Percentiles rank a stretch among this genome's conserved stretches.
phyloP scores from a whole-genome alignment of 1,140 invertebrate genomes.

The Trinorchestia longiramus region DNA sequence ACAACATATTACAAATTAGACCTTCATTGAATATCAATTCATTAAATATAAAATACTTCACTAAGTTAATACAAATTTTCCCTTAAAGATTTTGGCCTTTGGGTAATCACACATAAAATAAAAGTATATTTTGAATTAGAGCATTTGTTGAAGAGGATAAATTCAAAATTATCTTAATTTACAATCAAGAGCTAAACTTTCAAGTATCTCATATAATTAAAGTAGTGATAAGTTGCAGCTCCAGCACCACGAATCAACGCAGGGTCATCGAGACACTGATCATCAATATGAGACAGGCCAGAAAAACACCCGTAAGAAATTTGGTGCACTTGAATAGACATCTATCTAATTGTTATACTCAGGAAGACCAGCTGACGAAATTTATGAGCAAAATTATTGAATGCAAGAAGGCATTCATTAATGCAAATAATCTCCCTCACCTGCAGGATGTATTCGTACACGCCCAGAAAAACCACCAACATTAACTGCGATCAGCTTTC shows the following conservation, averaged over 20 bases:
- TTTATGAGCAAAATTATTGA: neutral
- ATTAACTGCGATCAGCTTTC: neutral
- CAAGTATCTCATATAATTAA: neutral
- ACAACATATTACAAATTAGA: neutral
- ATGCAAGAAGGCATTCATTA: neutral
- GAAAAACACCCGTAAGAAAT: neutral
- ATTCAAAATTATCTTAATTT: neutral
- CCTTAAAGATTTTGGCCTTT: neutral
- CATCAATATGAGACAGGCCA: neutral
- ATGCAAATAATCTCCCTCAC: neutral
- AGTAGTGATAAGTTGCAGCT: neutral
- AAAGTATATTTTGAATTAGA: neutral
- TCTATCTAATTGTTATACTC: neutral
- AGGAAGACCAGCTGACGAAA: neutral
- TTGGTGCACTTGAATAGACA: neutral
- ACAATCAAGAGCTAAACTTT: neutral
- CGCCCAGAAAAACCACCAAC: neutral
- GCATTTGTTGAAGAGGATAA: neutral
- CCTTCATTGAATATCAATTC: neutral
- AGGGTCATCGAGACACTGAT: neutral
- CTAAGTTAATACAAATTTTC: neutral
- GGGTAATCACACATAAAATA: neutral
- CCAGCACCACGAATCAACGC: neutral
- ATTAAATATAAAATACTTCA: neutral
- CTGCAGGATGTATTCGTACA: neutral